Evolutionary conservation across 2,888 invertebrate genomes (phyloP), one percentile per base, ranked within the genome.

Genomic region (Formica aserva): DNA sequence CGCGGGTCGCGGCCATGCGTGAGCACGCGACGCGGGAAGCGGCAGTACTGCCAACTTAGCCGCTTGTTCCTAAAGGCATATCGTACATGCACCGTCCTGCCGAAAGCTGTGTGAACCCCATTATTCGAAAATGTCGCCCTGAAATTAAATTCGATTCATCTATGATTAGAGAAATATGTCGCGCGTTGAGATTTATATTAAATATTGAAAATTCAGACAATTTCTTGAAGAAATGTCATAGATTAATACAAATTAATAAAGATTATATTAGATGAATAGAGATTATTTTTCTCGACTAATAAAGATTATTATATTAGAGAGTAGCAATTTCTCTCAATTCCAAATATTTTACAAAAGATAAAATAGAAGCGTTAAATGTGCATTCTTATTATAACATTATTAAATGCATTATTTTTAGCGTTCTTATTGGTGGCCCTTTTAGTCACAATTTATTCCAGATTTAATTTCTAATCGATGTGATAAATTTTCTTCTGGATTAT

Each of bases 21-120:
- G 38, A 35, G 6, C n/a, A 60, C 74, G 41, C 78, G 74, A 72
- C 78, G 78, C 78, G 78, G 78, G 78, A 80, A 72, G 35, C 78
- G n/a, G 0, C 78, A 80, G 78, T 72, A 60, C 57, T 80, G 74
- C 78, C 78, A 80, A 80, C 78, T 62, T 5, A 32, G 2, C 11
- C 55, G 15, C 57, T 9, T 38, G 15, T 38, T 45, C 45, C 22
- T 60, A 72, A 78, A 69, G 72, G 45, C 78, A 72, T n/a, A 60
- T 60, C 72, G 74, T 57, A 57, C 57, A 72, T 45, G 55, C 74
- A 32, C 48, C 45, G 66, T 71, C 57, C 52, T 67, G 76, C 52
- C 69, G 77, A 78, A 71, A 57, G 72, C 22, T 32, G 9, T 60
- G 78, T 60, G 13, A 45, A 60, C 78, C 78, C 74, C 74, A 60